Conservation (phyloP, 2,888 invertebrate genomes). For the Mesoligia furuncula region DNA sequence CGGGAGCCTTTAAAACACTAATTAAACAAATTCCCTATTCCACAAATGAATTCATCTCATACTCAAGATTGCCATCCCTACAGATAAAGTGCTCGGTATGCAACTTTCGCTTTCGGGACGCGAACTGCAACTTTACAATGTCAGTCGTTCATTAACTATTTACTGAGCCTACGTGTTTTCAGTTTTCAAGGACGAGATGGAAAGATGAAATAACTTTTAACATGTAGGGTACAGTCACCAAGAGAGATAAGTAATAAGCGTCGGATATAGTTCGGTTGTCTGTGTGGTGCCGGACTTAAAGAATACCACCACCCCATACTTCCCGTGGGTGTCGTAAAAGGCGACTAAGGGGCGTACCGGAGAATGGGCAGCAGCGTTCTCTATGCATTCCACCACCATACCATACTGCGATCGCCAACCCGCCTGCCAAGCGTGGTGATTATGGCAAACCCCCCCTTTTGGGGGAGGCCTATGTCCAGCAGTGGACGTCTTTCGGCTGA, state of each 20-base stretch:
- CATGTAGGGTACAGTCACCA: not conserved
- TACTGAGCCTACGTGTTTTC: constrained; percentile 55
- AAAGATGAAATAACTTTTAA: not conserved
- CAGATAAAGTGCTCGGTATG: constrained; percentile 49
- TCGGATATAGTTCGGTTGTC: too few relatives aligned
- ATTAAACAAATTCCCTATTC: not conserved
- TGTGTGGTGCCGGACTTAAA: too few relatives aligned
- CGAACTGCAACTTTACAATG: constrained; percentile 72
- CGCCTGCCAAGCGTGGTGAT: too few relatives aligned
- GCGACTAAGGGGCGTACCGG: too few relatives aligned
- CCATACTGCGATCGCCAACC: too few relatives aligned
- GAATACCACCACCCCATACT: too few relatives aligned
- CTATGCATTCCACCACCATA: too few relatives aligned
- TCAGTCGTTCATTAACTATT: constrained; percentile 66
- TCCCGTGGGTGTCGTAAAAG: too few relatives aligned
- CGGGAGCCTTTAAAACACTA: not conserved
- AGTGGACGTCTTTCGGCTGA: too few relatives aligned
- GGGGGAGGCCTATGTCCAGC: too few relatives aligned
- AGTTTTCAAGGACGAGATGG: constrained; percentile 58
- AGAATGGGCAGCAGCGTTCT: too few relatives aligned
- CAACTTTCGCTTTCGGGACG: constrained; percentile 76
- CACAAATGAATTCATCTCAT: not conserved
- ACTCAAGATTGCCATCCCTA: constrained; percentile 48
- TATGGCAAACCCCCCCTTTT: too few relatives aligned
- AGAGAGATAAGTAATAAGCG: not conserved